Evolutionary conservation across 2,888 invertebrate genomes (phyloP).

Genomic region (Tetropium fuscum): DNA sequence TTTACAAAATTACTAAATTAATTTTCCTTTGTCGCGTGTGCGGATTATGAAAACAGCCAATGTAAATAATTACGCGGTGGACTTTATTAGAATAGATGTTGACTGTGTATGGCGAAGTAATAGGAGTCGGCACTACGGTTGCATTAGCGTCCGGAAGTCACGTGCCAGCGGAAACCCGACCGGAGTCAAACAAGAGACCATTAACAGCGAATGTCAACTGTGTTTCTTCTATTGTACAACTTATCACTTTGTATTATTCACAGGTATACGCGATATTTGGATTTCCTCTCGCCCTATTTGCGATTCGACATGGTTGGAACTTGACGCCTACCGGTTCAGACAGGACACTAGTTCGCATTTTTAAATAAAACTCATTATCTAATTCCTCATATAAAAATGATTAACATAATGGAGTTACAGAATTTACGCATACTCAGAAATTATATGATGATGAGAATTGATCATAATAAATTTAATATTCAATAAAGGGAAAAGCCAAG

Average conservation of each 20-base stretch:
- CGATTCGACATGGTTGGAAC: background rate
- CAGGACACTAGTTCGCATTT: no score
- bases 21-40: constrained; percentile 38
- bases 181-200: constrained; percentile 52
- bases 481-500: no score
- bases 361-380: no score
- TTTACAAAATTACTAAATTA: constrained; percentile 40
- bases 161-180: constrained; percentile 51
- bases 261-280: constrained; percentile 9
- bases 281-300: background rate
- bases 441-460: no score
- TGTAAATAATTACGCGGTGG: constrained; percentile 10
- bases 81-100: background rate
- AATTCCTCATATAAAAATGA: no score
- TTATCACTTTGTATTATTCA: constrained; percentile 1
- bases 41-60: constrained; percentile 11
- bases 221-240: constrained; percentile 37
- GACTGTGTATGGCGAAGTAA: constrained; percentile 31
- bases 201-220: constrained; percentile 46
- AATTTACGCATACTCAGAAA: no score
- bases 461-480: no score
- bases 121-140: constrained; percentile 44
- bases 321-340: no score
- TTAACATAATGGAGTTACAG: no score
- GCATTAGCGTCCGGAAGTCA: constrained; percentile 52